Evolutionary conservation across 2,888 invertebrate genomes (phyloP), one percentile per base, ranked within the genome.

Genomic region (Papilio gigon): DNA sequence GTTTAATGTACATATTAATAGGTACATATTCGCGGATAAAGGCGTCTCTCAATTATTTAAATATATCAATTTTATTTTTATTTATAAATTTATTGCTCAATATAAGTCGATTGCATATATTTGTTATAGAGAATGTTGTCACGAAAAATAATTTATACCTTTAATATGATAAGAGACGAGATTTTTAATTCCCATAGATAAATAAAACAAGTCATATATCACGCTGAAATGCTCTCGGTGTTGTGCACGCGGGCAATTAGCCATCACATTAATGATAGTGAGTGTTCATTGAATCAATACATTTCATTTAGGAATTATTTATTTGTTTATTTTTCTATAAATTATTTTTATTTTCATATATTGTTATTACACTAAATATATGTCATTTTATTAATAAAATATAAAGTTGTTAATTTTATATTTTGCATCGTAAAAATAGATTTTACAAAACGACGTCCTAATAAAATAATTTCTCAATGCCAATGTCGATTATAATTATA

Each of bases 201-300:
- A 80, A 77, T 79, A 74, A 77, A 72, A 70, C 73, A 77, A 85
- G 85, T 87, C 81, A 82, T 85, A 84, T 83, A 85, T 79, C 82
- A 84, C 75, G 89, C 89, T 88, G 84, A 86, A 86, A 85, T 79
- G 89, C 89, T 89, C 84, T 83, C 82, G 78, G 86, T 89, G 89
- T 89, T 85, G 87, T 85, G 90, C 91, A 90, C 90, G 91, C 90
- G 86, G 87, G 87, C 87, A 86, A 78, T 78, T 77, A 73, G 53
- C n/a, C 40, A 37, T 42, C 53, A 53, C 30, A 37, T 25, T 60
- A 37, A 40, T 47, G n/a, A n/a, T n/a, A n/a, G 14, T 35, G 37
- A 47, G 47, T 58, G 44, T 68, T 63, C 68, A 59, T 25, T 61
- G 2, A 44, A 61, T 27, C 14, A 37, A 60, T n/a, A 11, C 6